Base-by-base conservation (phyloP, 2,113 vertebrate species). In the Gallinago media region DNA sequence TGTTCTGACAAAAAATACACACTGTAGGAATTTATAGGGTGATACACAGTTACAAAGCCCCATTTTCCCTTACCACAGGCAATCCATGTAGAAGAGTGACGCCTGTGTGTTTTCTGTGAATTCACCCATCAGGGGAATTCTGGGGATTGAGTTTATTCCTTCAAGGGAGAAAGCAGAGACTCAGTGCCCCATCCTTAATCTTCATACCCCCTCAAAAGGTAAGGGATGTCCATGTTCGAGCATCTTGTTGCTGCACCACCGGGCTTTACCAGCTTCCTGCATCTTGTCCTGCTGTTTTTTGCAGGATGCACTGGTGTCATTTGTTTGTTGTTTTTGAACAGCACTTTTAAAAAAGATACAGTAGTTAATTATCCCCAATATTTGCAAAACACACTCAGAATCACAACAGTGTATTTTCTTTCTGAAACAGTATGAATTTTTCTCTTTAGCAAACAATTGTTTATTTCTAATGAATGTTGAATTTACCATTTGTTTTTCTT, bases 61-160 rank as follows among this genome's bases (percentile, higher is more conserved):
- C 74, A 11, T 89, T 92, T 94, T 89, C 70, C 80, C 80, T 92
- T 40, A 59, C 68, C 25, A 0, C 67, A 80, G 85, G 67, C 88
- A 58, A 68, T 9, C 78, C 47, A 36, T 63, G 50, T 85, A 76
- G 74, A 71, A 65, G 76, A 85, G 38, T 65, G 66, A 68, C 7
- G 4, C 34, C 77, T 83, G 38, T 78, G 67, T 65, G 72, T 70
- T 82, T 73, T 83, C 86, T 87, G 78, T 38, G 82, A 54, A 84
- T 91, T 91, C 87, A 71, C 73, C 73, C 67, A 65, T 44, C 77
- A 75, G 78, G 87, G 91, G 14, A 78, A 67, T 77, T 94, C 63
- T 81, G 93, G 80, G 80, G 49, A 66, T 22, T 79, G 34, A 83
- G 72, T 84, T 87, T 90, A 83, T 82, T 92, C 42, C 66, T 76